These are phyloP conservation scores for Coleophora flavipennella DNA, from an alignment of 2,888 invertebrate genomes.

Conservation along the genomic window DNA sequence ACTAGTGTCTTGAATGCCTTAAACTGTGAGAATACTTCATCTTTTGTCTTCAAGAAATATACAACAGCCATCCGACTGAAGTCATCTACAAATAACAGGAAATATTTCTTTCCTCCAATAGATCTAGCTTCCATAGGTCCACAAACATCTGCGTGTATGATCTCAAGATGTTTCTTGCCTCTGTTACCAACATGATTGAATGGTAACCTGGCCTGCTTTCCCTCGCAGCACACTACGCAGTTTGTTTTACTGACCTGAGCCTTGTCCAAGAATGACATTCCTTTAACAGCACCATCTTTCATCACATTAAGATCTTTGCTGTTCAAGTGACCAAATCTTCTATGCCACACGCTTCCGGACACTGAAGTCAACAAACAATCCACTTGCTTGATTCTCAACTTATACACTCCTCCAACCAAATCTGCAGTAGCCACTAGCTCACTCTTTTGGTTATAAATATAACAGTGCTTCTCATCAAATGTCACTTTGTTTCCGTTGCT, in stretches of 20 bases:
- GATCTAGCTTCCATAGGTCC: slow-evolving; percentile 6
- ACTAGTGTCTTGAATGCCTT: slow-evolving; percentile 2
- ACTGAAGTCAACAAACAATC: neutral
- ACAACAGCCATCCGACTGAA: slow-evolving; percentile 4
- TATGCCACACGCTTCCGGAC: slow-evolving; percentile 6
- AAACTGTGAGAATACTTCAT: slow-evolving; percentile 3
- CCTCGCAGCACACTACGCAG: slow-evolving; percentile 7
- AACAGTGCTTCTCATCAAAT: slow-evolving; percentile 9
- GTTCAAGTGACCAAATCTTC: slow-evolving; percentile 1
- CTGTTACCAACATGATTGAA: slow-evolving; percentile 5
- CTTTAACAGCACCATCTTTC: slow-evolving; percentile 1
- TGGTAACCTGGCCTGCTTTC: slow-evolving; percentile 6
- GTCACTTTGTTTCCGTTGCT: slow-evolving; percentile 9
- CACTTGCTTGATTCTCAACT: neutral
- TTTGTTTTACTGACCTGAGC: slow-evolving; percentile 6
- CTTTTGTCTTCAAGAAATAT: slow-evolving; percentile 6
- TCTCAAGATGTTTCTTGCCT: slow-evolving; percentile 5
- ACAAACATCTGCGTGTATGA: slow-evolving; percentile 1
- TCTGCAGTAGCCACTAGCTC: neutral
- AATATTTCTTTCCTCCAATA: slow-evolving; percentile 7
- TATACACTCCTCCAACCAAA: neutral
- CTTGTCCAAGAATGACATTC: too few species aligned
- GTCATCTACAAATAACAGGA: slow-evolving; percentile 10
- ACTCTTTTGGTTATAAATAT: slow-evolving; percentile 4
- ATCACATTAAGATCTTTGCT: neutral